These are phyloP conservation scores for Paramisgurnus dabryanus DNA, from an alignment of 2,113 vertebrate species.

Conservation along the genomic window DNA sequence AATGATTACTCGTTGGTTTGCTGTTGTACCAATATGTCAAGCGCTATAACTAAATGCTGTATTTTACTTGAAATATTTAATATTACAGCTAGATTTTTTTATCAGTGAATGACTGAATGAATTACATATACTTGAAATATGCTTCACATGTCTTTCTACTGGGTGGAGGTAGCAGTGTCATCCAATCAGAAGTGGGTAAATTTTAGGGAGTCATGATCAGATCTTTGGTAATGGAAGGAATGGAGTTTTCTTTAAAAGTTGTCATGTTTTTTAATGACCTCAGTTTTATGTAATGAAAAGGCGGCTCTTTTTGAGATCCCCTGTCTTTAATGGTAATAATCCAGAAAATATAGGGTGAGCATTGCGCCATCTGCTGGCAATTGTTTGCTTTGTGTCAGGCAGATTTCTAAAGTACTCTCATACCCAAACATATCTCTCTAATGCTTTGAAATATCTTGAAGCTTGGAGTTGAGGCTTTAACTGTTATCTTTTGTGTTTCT, in stretches of 20 bases:
- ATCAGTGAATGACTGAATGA: no score
- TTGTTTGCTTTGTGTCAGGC: neutral
- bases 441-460: neutral
- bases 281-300: neutral
- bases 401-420: neutral
- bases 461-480: no score
- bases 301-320: neutral
- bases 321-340: neutral
- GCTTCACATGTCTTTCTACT: neutral
- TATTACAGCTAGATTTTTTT: no score
- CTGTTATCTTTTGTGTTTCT: neutral
- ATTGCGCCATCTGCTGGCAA: conserved; percentile 12
- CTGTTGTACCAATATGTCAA: neutral
- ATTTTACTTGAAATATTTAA: no score
- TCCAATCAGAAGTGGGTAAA: neutral
- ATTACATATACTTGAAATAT: no score
- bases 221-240: neutral
- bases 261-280: neutral
- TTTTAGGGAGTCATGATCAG: neutral
- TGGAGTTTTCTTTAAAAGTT: neutral
- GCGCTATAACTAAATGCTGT: no score
- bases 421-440: neutral
- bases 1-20: neutral
- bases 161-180: neutral
- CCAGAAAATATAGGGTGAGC: neutral